Percentiles rank a stretch among this genome's conserved stretches.
These are phyloP conservation scores for Philaethria dido DNA, from an alignment of 2,888 invertebrate species.

Conservation along the genomic window DNA sequence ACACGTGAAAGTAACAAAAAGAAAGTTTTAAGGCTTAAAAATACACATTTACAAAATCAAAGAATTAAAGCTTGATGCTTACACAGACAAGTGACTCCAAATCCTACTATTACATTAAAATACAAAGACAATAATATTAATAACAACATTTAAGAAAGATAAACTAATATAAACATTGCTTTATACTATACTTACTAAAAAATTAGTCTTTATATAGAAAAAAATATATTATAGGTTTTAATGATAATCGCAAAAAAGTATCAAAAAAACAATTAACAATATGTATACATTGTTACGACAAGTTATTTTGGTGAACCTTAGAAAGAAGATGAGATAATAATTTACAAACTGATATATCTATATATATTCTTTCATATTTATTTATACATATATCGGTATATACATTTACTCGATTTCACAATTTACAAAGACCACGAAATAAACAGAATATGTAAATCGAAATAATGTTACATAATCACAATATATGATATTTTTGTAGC, in stretches of 20 bases:
- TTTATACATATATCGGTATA: background rate
- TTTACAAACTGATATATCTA: background rate
- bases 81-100: slow-evolving; percentile 18
- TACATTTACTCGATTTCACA: background rate
- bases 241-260: background rate
- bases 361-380: background rate
- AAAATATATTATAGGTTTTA: background rate
- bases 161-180: background rate
- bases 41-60: slow-evolving; percentile 5
- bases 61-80: slow-evolving; percentile 7
- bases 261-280: background rate
- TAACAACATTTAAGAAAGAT: slow-evolving; percentile 9
- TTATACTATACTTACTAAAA: background rate
- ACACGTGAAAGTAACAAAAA: background rate
- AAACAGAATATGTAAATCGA: background rate
- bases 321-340: background rate
- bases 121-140: slow-evolving; percentile 19
- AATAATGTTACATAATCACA: too few relatives aligned
- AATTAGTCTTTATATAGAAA: background rate
- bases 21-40: background rate
- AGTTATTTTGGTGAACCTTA: background rate
- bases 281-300: background rate
- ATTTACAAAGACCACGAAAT: background rate
- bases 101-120: background rate
- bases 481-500: too few relatives aligned